Evolutionary conservation across 2,113 vertebrate species (phyloP).

Genomic region (Hypanus sabinus): DNA sequence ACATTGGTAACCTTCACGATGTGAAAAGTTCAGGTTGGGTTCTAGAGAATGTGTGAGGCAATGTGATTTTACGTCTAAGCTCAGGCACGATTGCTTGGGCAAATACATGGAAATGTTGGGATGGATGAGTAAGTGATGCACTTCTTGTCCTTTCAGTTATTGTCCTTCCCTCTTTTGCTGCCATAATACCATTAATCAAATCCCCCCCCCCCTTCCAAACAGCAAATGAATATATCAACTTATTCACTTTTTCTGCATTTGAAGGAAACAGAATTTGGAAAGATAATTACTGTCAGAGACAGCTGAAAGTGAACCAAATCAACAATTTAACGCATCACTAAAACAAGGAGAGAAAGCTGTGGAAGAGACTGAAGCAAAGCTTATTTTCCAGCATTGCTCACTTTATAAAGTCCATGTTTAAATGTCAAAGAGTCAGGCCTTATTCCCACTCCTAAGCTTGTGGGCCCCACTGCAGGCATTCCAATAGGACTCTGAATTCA

Average conservation of each 20-base stretch:
- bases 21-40: neutral
- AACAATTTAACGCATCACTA: neutral
- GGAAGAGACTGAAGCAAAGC: neutral
- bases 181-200: neutral
- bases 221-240: neutral
- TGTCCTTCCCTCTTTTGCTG: neutral
- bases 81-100: neutral
- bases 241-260: neutral
- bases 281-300: neutral
- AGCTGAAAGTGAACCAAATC: neutral
- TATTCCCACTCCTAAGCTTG: neutral
- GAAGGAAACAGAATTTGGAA: neutral
- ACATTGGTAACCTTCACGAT: neutral
- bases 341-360: neutral
- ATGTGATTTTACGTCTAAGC: neutral
- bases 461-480: neutral
- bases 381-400: neutral
- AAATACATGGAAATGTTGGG: neutral
- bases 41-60: no score
- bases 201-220: no score
- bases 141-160: neutral
- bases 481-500: neutral
- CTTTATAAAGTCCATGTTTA: neutral
- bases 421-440: neutral
- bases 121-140: neutral